These are phyloP conservation scores for Germaria angustata DNA, from an alignment of 2,888 invertebrate species.

Conservation along the genomic window DNA sequence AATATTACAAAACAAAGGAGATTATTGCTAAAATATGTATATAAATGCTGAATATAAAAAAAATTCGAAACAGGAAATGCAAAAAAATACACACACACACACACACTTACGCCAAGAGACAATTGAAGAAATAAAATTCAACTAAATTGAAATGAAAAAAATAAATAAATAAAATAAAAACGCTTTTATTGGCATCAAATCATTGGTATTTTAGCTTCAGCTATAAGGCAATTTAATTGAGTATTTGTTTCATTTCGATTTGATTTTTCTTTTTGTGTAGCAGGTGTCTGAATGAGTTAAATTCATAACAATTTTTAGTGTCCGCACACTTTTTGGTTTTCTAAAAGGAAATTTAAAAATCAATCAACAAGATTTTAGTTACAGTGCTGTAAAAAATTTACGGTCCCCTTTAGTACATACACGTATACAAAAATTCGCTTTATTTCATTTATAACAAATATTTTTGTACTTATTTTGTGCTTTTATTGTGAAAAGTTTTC, in stretches of 20 bases:
- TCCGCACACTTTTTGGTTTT: neutral
- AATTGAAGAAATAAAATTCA: slow-evolving; percentile 25
- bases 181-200: slow-evolving; percentile 44
- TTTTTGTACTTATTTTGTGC: too few species aligned
- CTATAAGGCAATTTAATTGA: slow-evolving; percentile 46
- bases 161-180: neutral
- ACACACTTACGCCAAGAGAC: slow-evolving; percentile 1
- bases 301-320: slow-evolving; percentile 1
- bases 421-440: too few species aligned
- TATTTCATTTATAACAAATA: too few species aligned
- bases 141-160: slow-evolving; percentile 10
- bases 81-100: slow-evolving; percentile 24
- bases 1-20: slow-evolving; percentile 24
- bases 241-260: neutral
- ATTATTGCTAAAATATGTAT: slow-evolving; percentile 34
- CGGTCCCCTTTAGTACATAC: too few species aligned
- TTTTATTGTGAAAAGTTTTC: too few species aligned
- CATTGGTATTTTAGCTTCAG: slow-evolving; percentile 18
- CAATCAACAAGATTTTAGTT: too few species aligned
- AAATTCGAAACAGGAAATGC: slow-evolving; percentile 54
- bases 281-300: slow-evolving; percentile 45
- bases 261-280: slow-evolving; percentile 7
- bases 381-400: too few species aligned
- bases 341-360: neutral
- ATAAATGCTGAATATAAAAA: neutral